A percentile compares a stretch with the other conserved stretches of the same genome.
These are phyloP conservation scores for Lagodon rhomboides DNA, from an alignment of 2,797 vertebrate genomes.

Conservation along the genomic window DNA sequence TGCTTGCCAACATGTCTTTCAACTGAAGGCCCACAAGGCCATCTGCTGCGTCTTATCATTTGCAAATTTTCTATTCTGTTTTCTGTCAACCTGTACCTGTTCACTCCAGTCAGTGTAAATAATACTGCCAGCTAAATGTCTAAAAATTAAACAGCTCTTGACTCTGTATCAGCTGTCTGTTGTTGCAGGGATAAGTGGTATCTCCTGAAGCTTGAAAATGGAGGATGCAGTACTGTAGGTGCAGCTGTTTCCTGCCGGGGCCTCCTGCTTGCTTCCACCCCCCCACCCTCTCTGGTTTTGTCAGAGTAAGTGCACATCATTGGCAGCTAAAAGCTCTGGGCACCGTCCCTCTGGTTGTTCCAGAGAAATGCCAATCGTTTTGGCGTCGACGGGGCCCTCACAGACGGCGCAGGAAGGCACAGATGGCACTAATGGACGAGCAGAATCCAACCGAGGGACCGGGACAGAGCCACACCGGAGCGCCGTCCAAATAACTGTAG, in stretches of 20 bases:
- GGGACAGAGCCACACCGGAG: conserved; percentile 90
- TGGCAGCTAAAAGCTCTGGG: conserved; percentile 87
- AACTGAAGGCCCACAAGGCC: neutral
- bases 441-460: conserved; percentile 96
- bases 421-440: conserved; percentile 99
- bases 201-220: conserved; percentile 59
- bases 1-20: neutral
- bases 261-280: conserved; percentile 56
- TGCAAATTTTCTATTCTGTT: neutral
- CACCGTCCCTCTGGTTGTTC: conserved; percentile 86
- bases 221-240: conserved; percentile 64
- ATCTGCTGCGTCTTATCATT: neutral
- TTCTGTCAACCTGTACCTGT: conserved; percentile 4
- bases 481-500: conserved; percentile 96
- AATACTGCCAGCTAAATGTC: neutral
- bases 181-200: conserved; percentile 55
- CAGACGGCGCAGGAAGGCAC: conserved; percentile 97
- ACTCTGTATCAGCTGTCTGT: conserved; percentile 62
- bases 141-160: conserved; percentile 22
- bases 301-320: conserved; percentile 86
- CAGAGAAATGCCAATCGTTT: conserved; percentile 98
- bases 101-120: neutral
- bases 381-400: conserved; percentile 91
- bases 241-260: conserved; percentile 85
- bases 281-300: conserved; percentile 65